Percentiles rank a stretch among this genome's conserved stretches.
These are phyloP conservation scores for Saguinus midas DNA, from an alignment of 2,113 vertebrate genomes.

Conservation along the genomic window DNA sequence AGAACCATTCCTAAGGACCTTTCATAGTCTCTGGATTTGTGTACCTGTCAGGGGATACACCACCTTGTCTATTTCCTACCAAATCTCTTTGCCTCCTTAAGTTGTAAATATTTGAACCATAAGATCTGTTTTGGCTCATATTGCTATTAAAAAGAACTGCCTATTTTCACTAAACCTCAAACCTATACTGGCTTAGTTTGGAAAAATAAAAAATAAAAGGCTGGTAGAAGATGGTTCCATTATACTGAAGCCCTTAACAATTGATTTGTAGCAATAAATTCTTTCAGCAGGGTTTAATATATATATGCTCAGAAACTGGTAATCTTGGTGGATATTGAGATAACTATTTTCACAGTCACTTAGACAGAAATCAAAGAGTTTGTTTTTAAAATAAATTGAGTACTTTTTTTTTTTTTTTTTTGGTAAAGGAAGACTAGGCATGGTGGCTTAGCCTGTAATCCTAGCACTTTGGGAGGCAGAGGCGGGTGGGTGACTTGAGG, in stretches of 20 bases:
- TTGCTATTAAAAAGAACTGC: neutral
- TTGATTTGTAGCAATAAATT: neutral
- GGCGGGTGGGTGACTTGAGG: too few species aligned
- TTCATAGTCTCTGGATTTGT: accelerated
- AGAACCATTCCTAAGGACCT: neutral
- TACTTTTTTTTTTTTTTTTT: too few species aligned
- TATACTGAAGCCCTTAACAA: neutral
- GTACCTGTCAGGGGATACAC: accelerated
- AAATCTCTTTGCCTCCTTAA: neutral
- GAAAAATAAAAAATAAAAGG: neutral
- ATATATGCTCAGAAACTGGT: neutral
- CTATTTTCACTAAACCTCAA: neutral
- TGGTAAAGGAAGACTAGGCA: too few species aligned
- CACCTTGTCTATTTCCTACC: neutral
- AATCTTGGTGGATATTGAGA: neutral
- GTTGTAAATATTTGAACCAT: neutral
- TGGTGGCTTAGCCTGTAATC: too few species aligned
- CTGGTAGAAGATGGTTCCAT: neutral
- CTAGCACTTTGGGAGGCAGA: too few species aligned
- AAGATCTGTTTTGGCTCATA: neutral
- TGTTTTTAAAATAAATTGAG: neutral
- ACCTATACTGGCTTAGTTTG: neutral
- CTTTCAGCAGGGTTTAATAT: neutral
- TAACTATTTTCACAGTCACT: neutral
- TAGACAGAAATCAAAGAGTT: neutral